Evolutionary conservation across 2,888 invertebrate genomes (phyloP).

Genomic region (Scaptomyza flava): DNA sequence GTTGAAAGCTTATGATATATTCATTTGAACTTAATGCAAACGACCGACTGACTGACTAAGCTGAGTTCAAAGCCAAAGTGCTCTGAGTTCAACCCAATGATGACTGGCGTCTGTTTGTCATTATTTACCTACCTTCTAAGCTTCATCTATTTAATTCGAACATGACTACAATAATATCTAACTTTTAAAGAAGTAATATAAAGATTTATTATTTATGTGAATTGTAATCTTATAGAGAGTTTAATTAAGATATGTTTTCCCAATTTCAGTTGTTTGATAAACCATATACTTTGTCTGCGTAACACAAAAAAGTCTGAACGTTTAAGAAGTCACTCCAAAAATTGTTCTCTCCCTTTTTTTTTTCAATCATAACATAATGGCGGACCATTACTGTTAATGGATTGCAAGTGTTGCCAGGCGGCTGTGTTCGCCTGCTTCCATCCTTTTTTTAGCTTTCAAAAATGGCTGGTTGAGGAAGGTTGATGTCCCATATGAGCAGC

Average conservation of each 20-base stretch:
- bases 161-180: no score
- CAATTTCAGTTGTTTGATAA: no score
- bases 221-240: no score
- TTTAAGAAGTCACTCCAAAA: no score
- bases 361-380: constrained; percentile 69
- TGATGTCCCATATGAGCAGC: constrained; percentile 67
- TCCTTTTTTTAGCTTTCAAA: constrained; percentile 59
- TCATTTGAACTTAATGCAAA: constrained; percentile 74
- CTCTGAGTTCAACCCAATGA: constrained; percentile 50
- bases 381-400: constrained; percentile 67
- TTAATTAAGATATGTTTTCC: no score
- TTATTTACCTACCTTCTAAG: constrained; percentile 15
- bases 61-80: constrained; percentile 59
- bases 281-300: no score
- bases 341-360: constrained; percentile 4
- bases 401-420: constrained; percentile 72
- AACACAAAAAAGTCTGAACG: no score
- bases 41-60: constrained; percentile 69
- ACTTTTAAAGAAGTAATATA: no score
- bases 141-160: no score
- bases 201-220: no score
- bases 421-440: constrained; percentile 28
- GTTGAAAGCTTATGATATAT: constrained; percentile 74
- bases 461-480: no score
- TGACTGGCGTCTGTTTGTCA: constrained; percentile 31